These are phyloP conservation scores for Napeogenes sylphis DNA, from an alignment of 2,888 invertebrate genomes.

Conservation along the genomic window DNA sequence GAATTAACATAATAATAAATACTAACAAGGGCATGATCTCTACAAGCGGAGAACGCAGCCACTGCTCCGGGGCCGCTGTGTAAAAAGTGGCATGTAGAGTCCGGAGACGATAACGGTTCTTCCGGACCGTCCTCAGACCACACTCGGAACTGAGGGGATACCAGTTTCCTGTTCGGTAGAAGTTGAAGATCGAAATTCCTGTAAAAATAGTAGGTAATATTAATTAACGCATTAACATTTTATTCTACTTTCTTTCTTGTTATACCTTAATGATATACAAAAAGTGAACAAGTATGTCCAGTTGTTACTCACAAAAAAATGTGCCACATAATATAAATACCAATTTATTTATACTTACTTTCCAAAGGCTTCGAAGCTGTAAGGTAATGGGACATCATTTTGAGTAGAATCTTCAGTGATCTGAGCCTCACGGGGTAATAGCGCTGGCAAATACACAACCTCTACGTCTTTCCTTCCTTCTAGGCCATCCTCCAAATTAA, in stretches of 20 bases:
- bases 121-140: slow-evolving; percentile 71
- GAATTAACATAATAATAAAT: slow-evolving; percentile 3
- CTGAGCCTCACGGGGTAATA: slow-evolving; percentile 67
- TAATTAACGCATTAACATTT: not conserved
- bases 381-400: slow-evolving; percentile 69
- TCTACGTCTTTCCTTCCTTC: slow-evolving; percentile 69
- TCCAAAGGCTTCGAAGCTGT: slow-evolving; percentile 80
- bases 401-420: slow-evolving; percentile 46
- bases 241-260: too few species aligned
- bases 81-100: slow-evolving; percentile 80
- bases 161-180: slow-evolving; percentile 79
- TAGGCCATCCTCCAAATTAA: slow-evolving; percentile 10
- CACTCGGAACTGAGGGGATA: slow-evolving; percentile 79
- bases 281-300: not conserved
- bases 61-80: slow-evolving; percentile 77
- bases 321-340: not conserved
- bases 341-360: slow-evolving; percentile 53
- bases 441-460: slow-evolving; percentile 78
- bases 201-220: slow-evolving; percentile 30
- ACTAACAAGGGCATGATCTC: slow-evolving; percentile 80
- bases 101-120: slow-evolving; percentile 53
- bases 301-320: too few species aligned
- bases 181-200: slow-evolving; percentile 80
- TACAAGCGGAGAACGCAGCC: slow-evolving; percentile 83
- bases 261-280: too few species aligned